Conservation (phyloP, 2,888 invertebrate genomes). For the Tuta absoluta region DNA sequence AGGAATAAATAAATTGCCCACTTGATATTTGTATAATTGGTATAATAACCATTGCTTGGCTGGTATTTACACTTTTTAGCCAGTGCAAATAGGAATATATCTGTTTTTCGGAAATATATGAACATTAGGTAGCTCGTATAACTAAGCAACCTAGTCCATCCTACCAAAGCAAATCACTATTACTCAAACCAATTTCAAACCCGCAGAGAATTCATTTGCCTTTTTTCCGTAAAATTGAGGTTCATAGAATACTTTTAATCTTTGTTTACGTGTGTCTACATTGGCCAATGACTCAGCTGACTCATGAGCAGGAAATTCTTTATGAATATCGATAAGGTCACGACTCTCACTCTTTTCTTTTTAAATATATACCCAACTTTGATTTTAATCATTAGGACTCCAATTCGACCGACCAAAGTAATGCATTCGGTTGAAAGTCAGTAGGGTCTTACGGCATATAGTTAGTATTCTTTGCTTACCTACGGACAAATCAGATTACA, state of each 20-base stretch:
- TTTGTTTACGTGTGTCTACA: background rate
- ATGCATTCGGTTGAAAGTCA: too few species aligned
- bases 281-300: background rate
- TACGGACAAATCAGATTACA: too few species aligned
- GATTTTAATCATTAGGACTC: background rate
- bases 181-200: too few species aligned
- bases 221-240: too few species aligned
- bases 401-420: too few species aligned
- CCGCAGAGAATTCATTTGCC: too few species aligned
- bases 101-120: background rate
- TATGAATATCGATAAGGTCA: constrained; percentile 30
- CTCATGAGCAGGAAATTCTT: constrained; percentile 30
- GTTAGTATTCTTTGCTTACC: too few species aligned
- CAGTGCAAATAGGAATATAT: background rate
- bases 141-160: background rate
- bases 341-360: background rate
- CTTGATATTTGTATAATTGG: background rate
- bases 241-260: too few species aligned
- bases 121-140: background rate
- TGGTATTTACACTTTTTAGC: background rate
- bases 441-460: too few species aligned
- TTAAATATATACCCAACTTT: background rate
- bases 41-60: background rate
- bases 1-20: background rate
- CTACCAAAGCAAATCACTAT: background rate